These are phyloP conservation scores for Platygyra sinensis DNA, from an alignment of 64 coral and sea anemone genomes.

Conservation along the genomic window DNA sequence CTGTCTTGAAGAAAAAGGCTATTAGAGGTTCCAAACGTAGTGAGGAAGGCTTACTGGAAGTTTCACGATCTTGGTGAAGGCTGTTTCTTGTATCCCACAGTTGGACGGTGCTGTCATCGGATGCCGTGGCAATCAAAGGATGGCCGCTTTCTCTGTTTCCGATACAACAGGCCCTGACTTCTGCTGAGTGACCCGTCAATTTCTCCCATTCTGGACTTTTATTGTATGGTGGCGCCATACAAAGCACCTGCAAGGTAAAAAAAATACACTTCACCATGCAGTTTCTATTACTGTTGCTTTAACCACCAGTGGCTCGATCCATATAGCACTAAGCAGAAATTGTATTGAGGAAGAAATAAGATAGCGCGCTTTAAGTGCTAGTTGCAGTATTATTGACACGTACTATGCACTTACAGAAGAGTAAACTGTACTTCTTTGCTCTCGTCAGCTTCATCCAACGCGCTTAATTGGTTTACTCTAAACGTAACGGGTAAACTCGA, in stretches of 20 bases:
- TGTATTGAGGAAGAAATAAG: too few relatives aligned
- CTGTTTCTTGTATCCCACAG: conserved; percentile 45
- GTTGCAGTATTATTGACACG: too few relatives aligned
- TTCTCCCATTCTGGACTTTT: conserved; percentile 34
- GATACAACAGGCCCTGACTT: conserved; percentile 7
- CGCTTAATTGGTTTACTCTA: too few relatives aligned
- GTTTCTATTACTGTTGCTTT: background rate
- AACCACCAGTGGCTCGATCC: too few relatives aligned
- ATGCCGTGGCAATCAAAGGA: conserved; percentile 36
- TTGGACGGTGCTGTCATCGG: conserved; percentile 33
- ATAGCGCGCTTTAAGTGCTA: too few relatives aligned
- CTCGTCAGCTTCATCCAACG: too few relatives aligned
- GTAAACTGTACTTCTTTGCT: too few relatives aligned
- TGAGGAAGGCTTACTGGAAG: background rate
- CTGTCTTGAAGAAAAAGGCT: too few relatives aligned
- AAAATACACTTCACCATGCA: background rate
- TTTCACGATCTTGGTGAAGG: conserved; percentile 20
- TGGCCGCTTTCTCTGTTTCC: conserved; percentile 36
- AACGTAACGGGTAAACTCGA: too few relatives aligned
- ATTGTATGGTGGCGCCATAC: conserved; percentile 32
- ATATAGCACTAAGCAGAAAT: too few relatives aligned
- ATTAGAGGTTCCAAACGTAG: too few relatives aligned
- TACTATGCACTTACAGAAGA: too few relatives aligned
- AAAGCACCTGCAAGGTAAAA: conserved; percentile 1
- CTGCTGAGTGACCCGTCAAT: background rate